Evolutionary conservation across 1,140 invertebrate species (phyloP).

Genomic region (Mercenaria mercenaria): DNA sequence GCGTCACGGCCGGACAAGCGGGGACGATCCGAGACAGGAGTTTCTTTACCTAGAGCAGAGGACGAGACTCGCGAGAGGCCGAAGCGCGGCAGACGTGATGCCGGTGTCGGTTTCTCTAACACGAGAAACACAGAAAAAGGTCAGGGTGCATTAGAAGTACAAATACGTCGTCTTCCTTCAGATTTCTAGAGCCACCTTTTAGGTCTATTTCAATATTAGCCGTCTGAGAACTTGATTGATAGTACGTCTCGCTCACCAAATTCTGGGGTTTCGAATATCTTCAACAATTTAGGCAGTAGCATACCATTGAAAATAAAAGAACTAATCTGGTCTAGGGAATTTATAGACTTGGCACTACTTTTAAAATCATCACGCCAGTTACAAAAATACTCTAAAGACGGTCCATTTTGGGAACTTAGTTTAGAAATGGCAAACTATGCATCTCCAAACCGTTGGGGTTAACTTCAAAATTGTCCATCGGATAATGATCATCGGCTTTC

Average conservation of each 20-base stretch:
- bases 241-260: not conserved
- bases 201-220: not conserved
- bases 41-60: too few species aligned
- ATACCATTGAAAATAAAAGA: not conserved
- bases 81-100: too few species aligned
- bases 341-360: not conserved
- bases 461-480: not conserved
- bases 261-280: not conserved
- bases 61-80: too few species aligned
- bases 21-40: too few species aligned
- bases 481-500: slow-evolving; percentile 9
- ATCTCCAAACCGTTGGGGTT: not conserved
- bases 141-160: too few species aligned
- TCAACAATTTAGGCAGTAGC: not conserved
- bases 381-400: not conserved
- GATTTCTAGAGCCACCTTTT: too few species aligned
- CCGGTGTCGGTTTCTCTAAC: too few species aligned
- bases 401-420: not conserved
- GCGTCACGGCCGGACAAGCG: too few species aligned
- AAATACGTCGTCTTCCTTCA: too few species aligned
- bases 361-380: not conserved
- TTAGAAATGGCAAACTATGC: not conserved
- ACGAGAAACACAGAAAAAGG: too few species aligned
- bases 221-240: not conserved
- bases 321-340: not conserved